Evolutionary conservation across 2,888 invertebrate genomes (phyloP).

Genomic region (Ectropis crepuscularia): DNA sequence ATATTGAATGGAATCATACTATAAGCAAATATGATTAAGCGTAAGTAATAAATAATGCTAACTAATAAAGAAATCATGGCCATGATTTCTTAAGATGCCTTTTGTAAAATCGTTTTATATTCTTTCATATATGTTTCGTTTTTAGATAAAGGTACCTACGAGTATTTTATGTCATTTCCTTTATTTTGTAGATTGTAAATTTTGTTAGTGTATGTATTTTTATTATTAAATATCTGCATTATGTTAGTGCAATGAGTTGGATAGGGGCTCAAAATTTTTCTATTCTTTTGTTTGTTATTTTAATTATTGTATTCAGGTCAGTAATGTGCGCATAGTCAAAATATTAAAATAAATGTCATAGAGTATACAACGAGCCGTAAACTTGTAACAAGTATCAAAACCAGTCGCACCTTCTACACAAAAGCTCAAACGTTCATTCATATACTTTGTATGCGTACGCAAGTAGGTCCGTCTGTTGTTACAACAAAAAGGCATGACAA

Average conservation of each 20-base stretch:
- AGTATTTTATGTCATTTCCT: neutral
- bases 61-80: too few species aligned
- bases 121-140: neutral
- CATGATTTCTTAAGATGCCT: neutral
- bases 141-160: neutral
- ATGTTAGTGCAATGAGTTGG: too few species aligned
- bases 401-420: constrained; percentile 33
- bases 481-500: constrained; percentile 58
- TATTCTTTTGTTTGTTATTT: neutral
- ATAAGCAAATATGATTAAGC: too few species aligned
- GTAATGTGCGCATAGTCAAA: too few species aligned
- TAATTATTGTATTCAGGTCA: too few species aligned
- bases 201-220: too few species aligned
- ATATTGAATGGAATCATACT: too few species aligned
- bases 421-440: constrained; percentile 62
- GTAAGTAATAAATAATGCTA: too few species aligned
- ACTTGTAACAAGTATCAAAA: constrained; percentile 54
- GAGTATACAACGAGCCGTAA: neutral
- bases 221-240: too few species aligned
- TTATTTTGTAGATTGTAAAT: too few species aligned
- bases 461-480: constrained; percentile 37
- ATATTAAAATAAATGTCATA: too few species aligned
- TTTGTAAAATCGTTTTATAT: neutral
- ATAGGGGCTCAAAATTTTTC: too few species aligned
- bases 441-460: constrained; percentile 55